phyloP scores from a whole-genome alignment of 2,888 invertebrate genomes.

The Microctonus brassicae region DNA sequence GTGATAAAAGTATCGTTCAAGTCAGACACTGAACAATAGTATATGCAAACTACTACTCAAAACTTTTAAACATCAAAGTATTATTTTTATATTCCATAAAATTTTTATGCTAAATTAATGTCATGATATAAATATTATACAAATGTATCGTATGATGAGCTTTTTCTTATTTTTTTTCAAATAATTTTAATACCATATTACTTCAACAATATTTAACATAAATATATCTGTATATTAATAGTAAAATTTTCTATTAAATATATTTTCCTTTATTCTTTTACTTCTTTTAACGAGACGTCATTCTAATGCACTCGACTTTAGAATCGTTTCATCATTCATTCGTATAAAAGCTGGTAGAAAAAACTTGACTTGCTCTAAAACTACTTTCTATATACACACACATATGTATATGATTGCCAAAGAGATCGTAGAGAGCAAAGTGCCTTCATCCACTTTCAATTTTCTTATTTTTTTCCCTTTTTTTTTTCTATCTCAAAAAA shows the following conservation, averaged over 20 bases:
- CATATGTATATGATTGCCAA: slow-evolving; percentile 1
- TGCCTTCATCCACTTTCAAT: slow-evolving; percentile 7
- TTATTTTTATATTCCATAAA: background rate
- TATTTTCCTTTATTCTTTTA: background rate
- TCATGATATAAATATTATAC: background rate
- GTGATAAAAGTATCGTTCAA: background rate
- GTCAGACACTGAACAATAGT: background rate
- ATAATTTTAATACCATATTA: background rate
- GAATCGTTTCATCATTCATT: slow-evolving; percentile 19
- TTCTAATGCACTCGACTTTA: slow-evolving; percentile 1
- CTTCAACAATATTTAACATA: too few relatives aligned
- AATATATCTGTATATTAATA: background rate
- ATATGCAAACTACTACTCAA: background rate
- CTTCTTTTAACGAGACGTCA: slow-evolving; percentile 5
- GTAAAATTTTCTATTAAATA: slow-evolving; percentile 2
- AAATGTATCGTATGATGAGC: background rate
- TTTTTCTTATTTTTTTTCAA: too few relatives aligned
- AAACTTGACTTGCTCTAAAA: background rate
- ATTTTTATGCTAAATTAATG: background rate
- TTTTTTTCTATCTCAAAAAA: background rate
- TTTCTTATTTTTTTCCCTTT: background rate
- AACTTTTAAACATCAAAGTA: background rate
- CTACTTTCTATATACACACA: background rate
- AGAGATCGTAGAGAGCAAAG: background rate
- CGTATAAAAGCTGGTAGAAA: background rate